These are phyloP conservation scores for Lacanobia wlatinum DNA, from an alignment of 2,888 invertebrate genomes.

Conservation along the genomic window DNA sequence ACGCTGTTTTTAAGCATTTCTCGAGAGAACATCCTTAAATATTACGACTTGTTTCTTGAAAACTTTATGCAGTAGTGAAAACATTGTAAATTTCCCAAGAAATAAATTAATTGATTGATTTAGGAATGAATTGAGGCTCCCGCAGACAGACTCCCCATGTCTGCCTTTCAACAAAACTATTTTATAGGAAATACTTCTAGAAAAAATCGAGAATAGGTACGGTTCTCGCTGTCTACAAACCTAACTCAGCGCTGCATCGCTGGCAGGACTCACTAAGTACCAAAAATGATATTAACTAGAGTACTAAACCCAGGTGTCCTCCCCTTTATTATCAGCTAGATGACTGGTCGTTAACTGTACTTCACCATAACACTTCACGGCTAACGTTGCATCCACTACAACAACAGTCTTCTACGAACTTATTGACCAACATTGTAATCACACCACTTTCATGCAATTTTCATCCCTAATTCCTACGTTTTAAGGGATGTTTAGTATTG, in stretches of 20 bases:
- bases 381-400: conserved; percentile 55
- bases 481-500: conserved; percentile 26
- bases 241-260: background rate
- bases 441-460: conserved; percentile 13
- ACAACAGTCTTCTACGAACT: conserved; percentile 51
- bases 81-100: too few relatives aligned
- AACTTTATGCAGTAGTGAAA: too few relatives aligned
- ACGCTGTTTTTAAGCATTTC: too few relatives aligned
- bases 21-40: too few relatives aligned
- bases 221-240: too few relatives aligned
- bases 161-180: too few relatives aligned
- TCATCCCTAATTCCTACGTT: accelerated
- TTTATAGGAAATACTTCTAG: too few relatives aligned
- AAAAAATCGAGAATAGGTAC: too few relatives aligned
- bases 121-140: too few relatives aligned
- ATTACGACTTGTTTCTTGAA: too few relatives aligned
- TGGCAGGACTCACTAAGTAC: background rate
- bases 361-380: conserved; percentile 51
- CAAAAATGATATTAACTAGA: background rate
- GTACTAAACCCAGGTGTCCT: conserved; percentile 51
- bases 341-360: conserved; percentile 37
- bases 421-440: conserved; percentile 36
- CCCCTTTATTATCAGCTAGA: conserved; percentile 46
- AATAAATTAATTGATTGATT: too few relatives aligned
- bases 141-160: too few relatives aligned